Evolutionary conservation across 2,113 vertebrate genomes (phyloP).

Genomic region (Phasianus colchicus): DNA sequence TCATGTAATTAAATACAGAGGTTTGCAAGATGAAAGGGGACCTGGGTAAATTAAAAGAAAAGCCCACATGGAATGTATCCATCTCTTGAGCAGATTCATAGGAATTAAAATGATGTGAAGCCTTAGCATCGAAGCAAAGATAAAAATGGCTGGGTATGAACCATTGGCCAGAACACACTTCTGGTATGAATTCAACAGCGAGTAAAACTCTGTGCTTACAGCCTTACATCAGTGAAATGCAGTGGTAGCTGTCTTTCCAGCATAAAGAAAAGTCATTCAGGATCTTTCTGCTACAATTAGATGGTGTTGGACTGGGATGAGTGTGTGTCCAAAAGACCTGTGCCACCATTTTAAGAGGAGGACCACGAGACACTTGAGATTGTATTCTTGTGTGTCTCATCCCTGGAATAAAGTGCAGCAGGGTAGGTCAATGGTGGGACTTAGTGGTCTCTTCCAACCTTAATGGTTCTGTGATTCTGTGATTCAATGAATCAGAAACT

Average conservation of each 20-base stretch:
- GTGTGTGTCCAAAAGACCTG: not conserved
- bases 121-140: not conserved
- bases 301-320: not conserved
- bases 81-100: not conserved
- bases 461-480: too few relatives aligned
- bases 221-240: not conserved
- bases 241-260: not conserved
- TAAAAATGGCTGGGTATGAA: not conserved
- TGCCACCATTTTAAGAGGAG: not conserved
- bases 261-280: not conserved
- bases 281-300: not conserved
- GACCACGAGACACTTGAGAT: not conserved
- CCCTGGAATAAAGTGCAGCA: not conserved
- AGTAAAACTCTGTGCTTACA: not conserved
- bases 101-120: not conserved
- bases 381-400: not conserved
- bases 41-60: conserved; percentile 7
- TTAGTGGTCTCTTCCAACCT: too few relatives aligned
- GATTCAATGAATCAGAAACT: not conserved
- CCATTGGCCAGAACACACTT: not conserved
- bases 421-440: not conserved
- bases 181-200: not conserved
- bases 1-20: not conserved
- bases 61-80: not conserved
- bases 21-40: conserved; percentile 23